Conservation (phyloP, 2,113 vertebrate genomes). For the Aspiorhynchus laticeps region DNA sequence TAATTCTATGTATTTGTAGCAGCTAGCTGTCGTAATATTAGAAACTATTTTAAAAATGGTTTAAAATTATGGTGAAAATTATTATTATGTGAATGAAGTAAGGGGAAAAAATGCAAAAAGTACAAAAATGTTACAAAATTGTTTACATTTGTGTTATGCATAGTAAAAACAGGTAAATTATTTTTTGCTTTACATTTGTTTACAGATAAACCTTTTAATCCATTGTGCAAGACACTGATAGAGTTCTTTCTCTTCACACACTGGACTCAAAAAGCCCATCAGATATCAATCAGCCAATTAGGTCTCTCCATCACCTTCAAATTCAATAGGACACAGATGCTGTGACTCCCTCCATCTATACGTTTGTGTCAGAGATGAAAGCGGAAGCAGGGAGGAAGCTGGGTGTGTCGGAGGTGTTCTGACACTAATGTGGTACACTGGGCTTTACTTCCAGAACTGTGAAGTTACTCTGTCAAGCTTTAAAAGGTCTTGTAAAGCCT, state of each 20-base stretch:
- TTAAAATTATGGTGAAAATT: not conserved
- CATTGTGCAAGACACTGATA: slow-evolving; percentile 54
- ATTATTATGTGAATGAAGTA: not conserved
- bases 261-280: slow-evolving; percentile 64
- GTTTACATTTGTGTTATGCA: not conserved
- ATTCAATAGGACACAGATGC: slow-evolving; percentile 70
- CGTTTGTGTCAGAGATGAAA: slow-evolving; percentile 83
- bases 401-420: slow-evolving; percentile 66
- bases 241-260: slow-evolving; percentile 63
- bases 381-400: slow-evolving; percentile 74
- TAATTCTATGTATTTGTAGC: not conserved
- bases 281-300: slow-evolving; percentile 64
- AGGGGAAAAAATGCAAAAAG: not conserved
- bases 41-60: not conserved
- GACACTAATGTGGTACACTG: slow-evolving; percentile 81
- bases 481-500: slow-evolving; percentile 76
- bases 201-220: not conserved
- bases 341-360: slow-evolving; percentile 67
- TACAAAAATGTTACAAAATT: not conserved
- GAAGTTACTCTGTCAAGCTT: slow-evolving; percentile 78
- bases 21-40: too few species aligned
- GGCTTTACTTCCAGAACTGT: slow-evolving; percentile 80
- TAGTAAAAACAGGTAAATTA: not conserved
- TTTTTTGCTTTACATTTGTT: not conserved
- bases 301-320: slow-evolving; percentile 70